A percentile compares a stretch with the other conserved stretches of the same genome.
phyloP scores from a whole-genome alignment of 2,888 invertebrate genomes.

The Drosophila maculinotata region DNA sequence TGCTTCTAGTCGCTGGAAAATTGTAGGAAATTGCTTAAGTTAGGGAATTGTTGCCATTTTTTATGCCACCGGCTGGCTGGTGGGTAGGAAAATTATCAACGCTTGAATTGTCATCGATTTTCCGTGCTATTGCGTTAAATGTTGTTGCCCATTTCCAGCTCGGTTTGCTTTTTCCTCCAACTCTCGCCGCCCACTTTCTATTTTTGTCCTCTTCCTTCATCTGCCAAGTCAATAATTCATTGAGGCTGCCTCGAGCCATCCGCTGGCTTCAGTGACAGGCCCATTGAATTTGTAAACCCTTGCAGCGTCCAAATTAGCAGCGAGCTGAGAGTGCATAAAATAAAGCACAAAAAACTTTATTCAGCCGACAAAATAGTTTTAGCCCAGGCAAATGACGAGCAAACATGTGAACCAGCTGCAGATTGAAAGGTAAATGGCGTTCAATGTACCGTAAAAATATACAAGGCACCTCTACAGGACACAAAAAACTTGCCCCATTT shows the following conservation, averaged over 20 bases:
- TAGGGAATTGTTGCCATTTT: constrained; percentile 75
- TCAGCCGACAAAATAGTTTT: constrained; percentile 40
- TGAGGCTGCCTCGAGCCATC: constrained; percentile 55
- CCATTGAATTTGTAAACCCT: constrained; percentile 65
- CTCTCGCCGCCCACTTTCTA: not conserved
- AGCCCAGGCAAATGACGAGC: constrained; percentile 44
- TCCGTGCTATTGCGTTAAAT: constrained; percentile 79
- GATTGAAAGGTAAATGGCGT: constrained; percentile 55
- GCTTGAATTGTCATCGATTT: constrained; percentile 81
- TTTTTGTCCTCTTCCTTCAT: constrained; percentile 12
- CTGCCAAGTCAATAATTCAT: constrained; percentile 71
- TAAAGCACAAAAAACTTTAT: constrained; percentile 24
- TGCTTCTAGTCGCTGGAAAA: constrained; percentile 67
- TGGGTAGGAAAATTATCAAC: constrained; percentile 74
- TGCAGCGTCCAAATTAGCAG: constrained; percentile 67
- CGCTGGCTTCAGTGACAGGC: constrained; percentile 53
- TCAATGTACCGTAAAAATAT: constrained; percentile 54
- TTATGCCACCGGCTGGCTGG: constrained; percentile 55
- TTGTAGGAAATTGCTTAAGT: constrained; percentile 80
- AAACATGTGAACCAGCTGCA: constrained; percentile 49
- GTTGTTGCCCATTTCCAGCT: constrained; percentile 63
- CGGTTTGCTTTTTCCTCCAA: constrained; percentile 18
- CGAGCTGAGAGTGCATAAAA: constrained; percentile 29
- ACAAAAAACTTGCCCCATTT: constrained; percentile 50
- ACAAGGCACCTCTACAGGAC: constrained; percentile 40